Percentiles rank a stretch among this genome's conserved stretches.
These are phyloP conservation scores for Rallus crepitans DNA, from an alignment of 2,797 vertebrate genomes.

Conservation along the genomic window DNA sequence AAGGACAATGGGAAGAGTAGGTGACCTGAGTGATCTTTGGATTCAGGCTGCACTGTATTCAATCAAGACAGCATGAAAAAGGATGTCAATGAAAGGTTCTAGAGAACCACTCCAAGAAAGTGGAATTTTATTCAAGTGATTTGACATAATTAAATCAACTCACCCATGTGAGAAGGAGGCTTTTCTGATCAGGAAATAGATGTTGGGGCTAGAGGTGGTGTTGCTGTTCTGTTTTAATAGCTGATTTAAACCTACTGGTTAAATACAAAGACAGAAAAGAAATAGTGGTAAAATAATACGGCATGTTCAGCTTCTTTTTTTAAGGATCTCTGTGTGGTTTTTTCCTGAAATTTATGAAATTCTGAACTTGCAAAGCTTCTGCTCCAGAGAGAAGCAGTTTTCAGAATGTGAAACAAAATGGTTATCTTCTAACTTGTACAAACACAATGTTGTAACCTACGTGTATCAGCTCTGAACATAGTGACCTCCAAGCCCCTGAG, in stretches of 20 bases:
- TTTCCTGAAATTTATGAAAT: neutral
- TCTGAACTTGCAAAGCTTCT: neutral
- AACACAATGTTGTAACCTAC: neutral
- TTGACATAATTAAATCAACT: neutral
- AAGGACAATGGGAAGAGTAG: neutral
- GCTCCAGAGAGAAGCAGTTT: neutral
- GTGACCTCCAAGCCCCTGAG: neutral
- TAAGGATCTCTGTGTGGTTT: neutral
- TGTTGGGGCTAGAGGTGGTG: accelerated
- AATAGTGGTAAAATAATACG: neutral
- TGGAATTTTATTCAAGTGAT: neutral
- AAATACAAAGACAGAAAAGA: neutral
- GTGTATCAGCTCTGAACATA: neutral
- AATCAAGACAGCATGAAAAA: neutral
- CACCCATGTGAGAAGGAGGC: neutral
- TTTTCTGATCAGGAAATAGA: neutral
- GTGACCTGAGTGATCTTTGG: neutral
- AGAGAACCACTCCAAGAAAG: neutral
- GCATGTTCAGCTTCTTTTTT: neutral
- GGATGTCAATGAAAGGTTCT: neutral
- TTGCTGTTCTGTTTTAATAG: neutral
- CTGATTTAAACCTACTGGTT: neutral
- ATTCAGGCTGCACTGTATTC: neutral
- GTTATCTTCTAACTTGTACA: neutral
- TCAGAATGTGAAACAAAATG: neutral